A percentile compares a stretch with the other conserved stretches of the same genome.
Conservation (phyloP, 2,888 invertebrate genomes). For the Chymomyza procnemis region DNA sequence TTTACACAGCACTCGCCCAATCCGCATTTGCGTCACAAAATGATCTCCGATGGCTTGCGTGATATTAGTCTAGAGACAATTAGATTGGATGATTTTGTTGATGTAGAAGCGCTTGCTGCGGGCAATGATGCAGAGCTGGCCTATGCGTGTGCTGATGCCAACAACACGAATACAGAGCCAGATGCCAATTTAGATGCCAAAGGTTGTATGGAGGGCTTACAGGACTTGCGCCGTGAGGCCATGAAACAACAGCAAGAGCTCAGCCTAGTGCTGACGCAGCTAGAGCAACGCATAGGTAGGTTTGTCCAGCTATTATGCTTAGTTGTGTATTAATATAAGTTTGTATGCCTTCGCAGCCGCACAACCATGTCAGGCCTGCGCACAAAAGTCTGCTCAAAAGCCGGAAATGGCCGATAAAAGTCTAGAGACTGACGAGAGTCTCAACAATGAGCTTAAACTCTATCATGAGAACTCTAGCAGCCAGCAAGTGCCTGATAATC, state of each 20-base stretch:
- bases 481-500: constrained; percentile 20
- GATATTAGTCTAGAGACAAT: constrained; percentile 88
- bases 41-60: constrained; percentile 79
- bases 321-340: neutral
- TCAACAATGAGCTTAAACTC: constrained; percentile 47
- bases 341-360: constrained; percentile 42
- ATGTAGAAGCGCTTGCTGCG: constrained; percentile 30
- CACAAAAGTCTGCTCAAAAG: constrained; percentile 66
- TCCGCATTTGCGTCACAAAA: constrained; percentile 80
- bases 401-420: constrained; percentile 78
- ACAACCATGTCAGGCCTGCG: constrained; percentile 73
- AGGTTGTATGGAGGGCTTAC: constrained; percentile 83
- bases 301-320: neutral
- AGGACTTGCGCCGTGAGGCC: constrained; percentile 82
- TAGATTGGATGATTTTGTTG: constrained; percentile 78
- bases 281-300: constrained; percentile 79
- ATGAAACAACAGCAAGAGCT: constrained; percentile 83
- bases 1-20: constrained; percentile 85
- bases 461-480: constrained; percentile 22
- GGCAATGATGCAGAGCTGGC: constrained; percentile 62
- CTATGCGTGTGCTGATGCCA: constrained; percentile 71
- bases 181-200: constrained; percentile 84
- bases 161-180: constrained; percentile 77
- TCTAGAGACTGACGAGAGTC: constrained; percentile 75
- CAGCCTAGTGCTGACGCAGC: constrained; percentile 75